Percentiles rank a stretch among this genome's conserved stretches.
Conservation (phyloP, 2,113 vertebrate species). For the Aldabrachelys gigantea region DNA sequence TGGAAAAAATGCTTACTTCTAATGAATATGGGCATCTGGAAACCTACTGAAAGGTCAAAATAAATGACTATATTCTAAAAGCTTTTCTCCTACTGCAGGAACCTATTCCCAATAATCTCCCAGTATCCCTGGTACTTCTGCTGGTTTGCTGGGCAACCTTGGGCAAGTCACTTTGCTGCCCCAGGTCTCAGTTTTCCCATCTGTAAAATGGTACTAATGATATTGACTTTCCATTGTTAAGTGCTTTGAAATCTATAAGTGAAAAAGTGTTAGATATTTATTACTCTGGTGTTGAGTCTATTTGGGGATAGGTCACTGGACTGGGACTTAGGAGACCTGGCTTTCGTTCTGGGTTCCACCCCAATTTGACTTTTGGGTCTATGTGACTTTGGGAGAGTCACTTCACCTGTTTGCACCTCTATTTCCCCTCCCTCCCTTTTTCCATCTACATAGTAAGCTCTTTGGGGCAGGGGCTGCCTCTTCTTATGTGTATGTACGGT, state of each 20-base stretch:
- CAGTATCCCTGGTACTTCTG: background rate
- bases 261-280: background rate
- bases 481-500: fast-evolving
- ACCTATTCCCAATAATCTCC: background rate
- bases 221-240: background rate
- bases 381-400: background rate
- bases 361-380: background rate
- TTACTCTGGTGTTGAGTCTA: background rate
- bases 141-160: background rate
- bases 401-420: background rate
- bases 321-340: background rate
- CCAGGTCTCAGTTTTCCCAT: background rate
- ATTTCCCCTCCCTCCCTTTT: background rate
- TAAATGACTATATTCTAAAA: background rate
- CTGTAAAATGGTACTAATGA: background rate
- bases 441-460: fast-evolving
- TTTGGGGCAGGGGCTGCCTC: background rate
- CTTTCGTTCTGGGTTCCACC: background rate
- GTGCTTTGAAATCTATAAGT: background rate
- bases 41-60: background rate
- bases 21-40: background rate
- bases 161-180: background rate
- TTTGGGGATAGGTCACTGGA: background rate
- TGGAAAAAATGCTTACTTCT: background rate
- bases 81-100: background rate